Percentiles rank a stretch among this genome's conserved stretches.
phyloP scores from a whole-genome alignment of 1,140 invertebrate species.

The Penaeus vannamei region DNA sequence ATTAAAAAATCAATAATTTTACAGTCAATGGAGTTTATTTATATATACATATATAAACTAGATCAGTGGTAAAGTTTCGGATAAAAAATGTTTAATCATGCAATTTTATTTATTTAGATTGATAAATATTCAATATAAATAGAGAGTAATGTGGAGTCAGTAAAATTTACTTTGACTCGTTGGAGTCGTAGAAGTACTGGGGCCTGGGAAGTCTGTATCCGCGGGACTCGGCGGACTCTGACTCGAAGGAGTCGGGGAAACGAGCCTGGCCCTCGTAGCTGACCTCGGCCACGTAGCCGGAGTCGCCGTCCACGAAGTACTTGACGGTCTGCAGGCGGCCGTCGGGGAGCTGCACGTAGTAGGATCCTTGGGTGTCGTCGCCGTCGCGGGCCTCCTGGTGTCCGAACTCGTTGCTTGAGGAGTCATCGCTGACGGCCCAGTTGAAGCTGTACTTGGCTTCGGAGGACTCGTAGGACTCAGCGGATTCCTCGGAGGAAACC shows the following conservation, averaged over 20 bases:
- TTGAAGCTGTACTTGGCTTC: neutral
- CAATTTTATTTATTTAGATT: neutral
- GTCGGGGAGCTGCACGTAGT: conserved; percentile 9
- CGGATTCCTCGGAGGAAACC: neutral
- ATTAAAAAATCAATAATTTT: too few relatives aligned
- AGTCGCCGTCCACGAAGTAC: neutral
- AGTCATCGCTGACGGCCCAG: neutral
- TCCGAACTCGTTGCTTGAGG: conserved; percentile 22
- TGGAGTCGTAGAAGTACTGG: neutral
- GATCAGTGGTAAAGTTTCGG: too few relatives aligned
- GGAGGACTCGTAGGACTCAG: neutral
- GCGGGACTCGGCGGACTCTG: neutral
- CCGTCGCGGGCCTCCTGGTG: conserved; percentile 16
- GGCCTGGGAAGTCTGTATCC: neutral
- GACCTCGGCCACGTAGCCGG: conserved; percentile 14
- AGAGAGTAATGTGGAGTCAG: neutral
- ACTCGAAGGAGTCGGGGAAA: neutral
- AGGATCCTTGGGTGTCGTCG: conserved; percentile 5
- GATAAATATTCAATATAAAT: neutral
- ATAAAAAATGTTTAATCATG: too few relatives aligned
- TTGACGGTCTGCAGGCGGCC: conserved; percentile 18
- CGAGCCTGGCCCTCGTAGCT: neutral
- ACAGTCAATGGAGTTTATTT: too few relatives aligned
- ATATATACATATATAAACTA: too few relatives aligned
- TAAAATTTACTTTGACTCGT: neutral